Base-by-base conservation (phyloP, 2,113 vertebrate genomes). In the Gasterosteus nipponicus region DNA sequence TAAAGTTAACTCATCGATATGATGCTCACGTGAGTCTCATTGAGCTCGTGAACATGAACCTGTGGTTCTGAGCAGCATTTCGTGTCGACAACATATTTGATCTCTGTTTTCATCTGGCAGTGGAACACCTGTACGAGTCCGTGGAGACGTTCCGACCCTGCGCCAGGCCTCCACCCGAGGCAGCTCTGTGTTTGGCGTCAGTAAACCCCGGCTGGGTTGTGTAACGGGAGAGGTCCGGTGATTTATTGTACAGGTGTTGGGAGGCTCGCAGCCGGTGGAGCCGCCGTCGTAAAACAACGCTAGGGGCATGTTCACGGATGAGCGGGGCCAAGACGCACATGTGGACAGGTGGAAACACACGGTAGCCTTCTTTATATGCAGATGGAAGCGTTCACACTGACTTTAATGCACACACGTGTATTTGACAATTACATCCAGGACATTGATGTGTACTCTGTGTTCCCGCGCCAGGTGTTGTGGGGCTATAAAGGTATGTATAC, bases 221-320 rank as follows among this genome's bases (percentile, higher is more conserved):
- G 86, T 80, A 89, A 91, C 64, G 2, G 42, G 5, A 84, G 64
- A 14, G 64, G 35, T 42, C 62, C 56, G 65, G 12, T 88, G 89
- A 90, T 90, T 92, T 91, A 91, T 83, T 47, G 75, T 80, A 85
- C 89, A 91, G 89, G 87, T 91, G 90, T 91, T 87, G 51, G 69
- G 86, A 86, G 76, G 78, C 85, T 78, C 66, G 12, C 72, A 70
- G 64, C 46, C 51, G 47, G 54, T 82, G 58, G 69, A 77, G 73
- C 44, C 61, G 7, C 31, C 26, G 60, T 71, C 19, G 74, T 90
- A 89, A 91, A 92, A 85, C 67, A 75, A 75, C 66, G 78, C 77
- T 53, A 57, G 73, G 69, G 76, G 81, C 85, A 87, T 83, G 81
- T 89, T 88, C 71, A 73, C 62, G 39, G 80, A 79, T 0, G 35